Base-by-base conservation (phyloP, 2,113 vertebrate species). In the Pseudonaja textilis region DNA sequence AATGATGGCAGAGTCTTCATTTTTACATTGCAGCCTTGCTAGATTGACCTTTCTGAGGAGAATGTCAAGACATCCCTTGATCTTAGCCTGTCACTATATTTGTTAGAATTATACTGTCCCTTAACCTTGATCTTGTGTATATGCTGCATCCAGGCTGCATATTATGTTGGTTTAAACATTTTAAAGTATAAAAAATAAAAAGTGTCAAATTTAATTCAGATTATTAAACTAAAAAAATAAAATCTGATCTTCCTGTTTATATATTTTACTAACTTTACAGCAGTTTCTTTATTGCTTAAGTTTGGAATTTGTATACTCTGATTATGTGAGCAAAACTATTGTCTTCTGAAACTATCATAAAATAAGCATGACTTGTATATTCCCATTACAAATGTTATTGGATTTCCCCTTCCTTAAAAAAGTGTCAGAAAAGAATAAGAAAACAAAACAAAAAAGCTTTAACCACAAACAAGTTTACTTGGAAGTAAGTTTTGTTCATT, bases 61-160 rank as follows among this genome's bases (percentile, higher is more conserved):
- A 99, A 99, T 99, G 98, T 99, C 99, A 99, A 98, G 97, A 95
- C 96, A 97, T 98, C 98, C 98, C 98, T 98, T 98, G 98, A 98
- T 98, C 98, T 98, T 97, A 98, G 98, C 98, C 98, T 98, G 98
- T 99, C 98, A 98, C 98, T 97, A 97, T 98, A 98, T 98, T 98
- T 98, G 98, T 98, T 98, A 98, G 97, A 98, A 98, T 97, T 97
- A 97, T 97, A 98, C 97, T 98, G 98, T 98, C 98, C 98, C 98
- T 97, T 97, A 97, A 98, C 98, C 98, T 98, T 98, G 98, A 98
- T 98, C 96, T 97, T 95, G 97, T 97, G 96, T 96, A 95, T 96
- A 97, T 97, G 92, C 95, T 95, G 91, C 2, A 0, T 94, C 95
- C 95, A 85, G 95, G 93, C 94, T 94, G 88, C 93, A 92, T 94